phyloP scores from a whole-genome alignment of 2,113 vertebrate species.

The Hippotragus niger region DNA sequence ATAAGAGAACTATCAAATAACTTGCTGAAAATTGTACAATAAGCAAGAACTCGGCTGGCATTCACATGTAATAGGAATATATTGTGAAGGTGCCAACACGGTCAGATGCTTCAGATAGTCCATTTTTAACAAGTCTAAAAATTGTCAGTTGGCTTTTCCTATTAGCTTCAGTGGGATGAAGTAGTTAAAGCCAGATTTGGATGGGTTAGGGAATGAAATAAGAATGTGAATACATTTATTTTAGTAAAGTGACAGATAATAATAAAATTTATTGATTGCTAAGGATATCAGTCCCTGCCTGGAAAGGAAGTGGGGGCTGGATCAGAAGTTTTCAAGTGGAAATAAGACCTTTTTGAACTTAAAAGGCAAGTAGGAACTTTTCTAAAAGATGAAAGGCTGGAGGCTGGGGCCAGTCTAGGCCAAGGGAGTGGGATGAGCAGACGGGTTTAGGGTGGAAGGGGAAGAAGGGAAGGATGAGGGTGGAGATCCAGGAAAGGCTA shows the following conservation, averaged over 20 bases:
- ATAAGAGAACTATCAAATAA: not conserved
- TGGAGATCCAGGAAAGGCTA: not conserved
- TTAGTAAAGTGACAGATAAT: not conserved
- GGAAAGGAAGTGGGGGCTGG: not conserved
- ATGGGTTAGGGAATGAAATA: not conserved
- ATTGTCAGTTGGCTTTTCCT: not conserved
- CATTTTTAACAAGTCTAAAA: not conserved
- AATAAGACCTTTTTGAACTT: not conserved
- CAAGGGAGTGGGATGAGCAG: not conserved
- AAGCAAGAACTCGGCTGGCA: not conserved
- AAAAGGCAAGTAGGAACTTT: not conserved
- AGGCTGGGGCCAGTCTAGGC: not conserved
- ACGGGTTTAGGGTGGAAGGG: not conserved
- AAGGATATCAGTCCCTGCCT: not conserved
- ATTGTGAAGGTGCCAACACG: not conserved
- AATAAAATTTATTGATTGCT: not conserved
- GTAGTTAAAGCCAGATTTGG: not conserved
- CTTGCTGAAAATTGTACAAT: not conserved
- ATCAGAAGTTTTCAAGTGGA: not conserved
- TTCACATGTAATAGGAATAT: not conserved
- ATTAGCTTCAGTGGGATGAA: not conserved
- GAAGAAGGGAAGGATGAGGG: not conserved
- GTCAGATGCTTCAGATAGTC: not conserved
- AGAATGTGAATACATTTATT: not conserved
- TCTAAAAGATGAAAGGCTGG: not conserved